Base-by-base conservation (phyloP, 2,888 invertebrate species). In the Drosophila tripunctata region DNA sequence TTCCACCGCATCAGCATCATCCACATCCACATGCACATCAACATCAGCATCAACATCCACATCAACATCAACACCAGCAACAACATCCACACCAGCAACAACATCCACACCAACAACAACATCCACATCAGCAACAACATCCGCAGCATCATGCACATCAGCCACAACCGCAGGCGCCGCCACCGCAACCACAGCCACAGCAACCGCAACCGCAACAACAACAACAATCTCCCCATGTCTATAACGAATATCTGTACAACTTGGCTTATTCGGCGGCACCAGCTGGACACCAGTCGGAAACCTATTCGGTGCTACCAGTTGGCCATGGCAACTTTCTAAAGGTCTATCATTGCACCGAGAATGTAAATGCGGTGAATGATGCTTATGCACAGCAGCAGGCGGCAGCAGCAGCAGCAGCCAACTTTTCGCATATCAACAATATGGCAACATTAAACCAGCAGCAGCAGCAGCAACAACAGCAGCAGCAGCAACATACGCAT, bases 251-350 rank as follows among this genome's bases (percentile, higher is more conserved):
- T 50, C 57, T 88, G 0, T 89, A 81, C 36, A 89, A 89, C 43
- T 73, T 89, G 57, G 70, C 88, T 10, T 87, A 82, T 17, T 66
- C 83, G 35, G 79, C 75, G 22, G 76, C 68, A 36, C 63, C 48
- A 10, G 84, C n/a, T n/a, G n/a, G n/a, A n/a, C n/a, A 75, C 0
- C 88, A 85, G 51, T 84, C 90, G 21, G 91, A 90, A 73, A 88
- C 90, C 4, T 91, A 90, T 55, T 90, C 91, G 0, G 91, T 91
- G 27, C 70, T 91, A 45, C 89, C 91, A 1, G 90, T 91, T 1
- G 91, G 91, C 0, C 90, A 89, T 64, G 91, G 91, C 0, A 91
- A 91, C 52, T 91, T 91, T 55, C 75, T 91, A 1, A 91, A 91
- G 75, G 90, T 91, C 0, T 91, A 91, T 66, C 91, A 90, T 66